Evolutionary conservation across 1,140 invertebrate species (phyloP).

Genomic region (Tetranychus cinnabarinus): DNA sequence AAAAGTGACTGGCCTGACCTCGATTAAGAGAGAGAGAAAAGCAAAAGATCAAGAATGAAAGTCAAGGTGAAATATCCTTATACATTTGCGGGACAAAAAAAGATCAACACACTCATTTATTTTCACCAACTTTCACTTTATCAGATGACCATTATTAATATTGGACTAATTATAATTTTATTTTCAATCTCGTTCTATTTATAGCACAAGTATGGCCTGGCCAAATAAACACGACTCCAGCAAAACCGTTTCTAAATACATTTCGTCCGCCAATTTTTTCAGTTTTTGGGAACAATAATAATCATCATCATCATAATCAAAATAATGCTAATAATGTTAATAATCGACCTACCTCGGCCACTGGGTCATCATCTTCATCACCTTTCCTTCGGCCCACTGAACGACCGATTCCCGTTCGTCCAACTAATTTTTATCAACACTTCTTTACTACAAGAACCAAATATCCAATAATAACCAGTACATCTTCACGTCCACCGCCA

Average conservation of each 20-base stretch:
- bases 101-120: too few relatives aligned
- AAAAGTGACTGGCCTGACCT: too few relatives aligned
- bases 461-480: background rate
- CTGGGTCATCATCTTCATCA: background rate
- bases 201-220: constrained; percentile 3
- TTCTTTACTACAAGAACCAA: background rate
- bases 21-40: background rate
- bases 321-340: background rate
- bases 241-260: constrained; percentile 2
- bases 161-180: background rate
- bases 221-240: background rate
- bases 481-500: constrained; percentile 7
- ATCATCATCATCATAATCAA: background rate
- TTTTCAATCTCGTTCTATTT: background rate
- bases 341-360: background rate
- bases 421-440: background rate
- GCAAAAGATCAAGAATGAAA: too few relatives aligned
- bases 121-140: too few relatives aligned
- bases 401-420: background rate
- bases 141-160: background rate
- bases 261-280: constrained; percentile 6
- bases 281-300: constrained; percentile 3
- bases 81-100: too few relatives aligned
- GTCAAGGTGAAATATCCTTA: background rate
- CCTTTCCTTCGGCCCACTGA: background rate